Evolutionary conservation across 2,888 invertebrate genomes (phyloP).

Genomic region (Limnephilus marmoratus): DNA sequence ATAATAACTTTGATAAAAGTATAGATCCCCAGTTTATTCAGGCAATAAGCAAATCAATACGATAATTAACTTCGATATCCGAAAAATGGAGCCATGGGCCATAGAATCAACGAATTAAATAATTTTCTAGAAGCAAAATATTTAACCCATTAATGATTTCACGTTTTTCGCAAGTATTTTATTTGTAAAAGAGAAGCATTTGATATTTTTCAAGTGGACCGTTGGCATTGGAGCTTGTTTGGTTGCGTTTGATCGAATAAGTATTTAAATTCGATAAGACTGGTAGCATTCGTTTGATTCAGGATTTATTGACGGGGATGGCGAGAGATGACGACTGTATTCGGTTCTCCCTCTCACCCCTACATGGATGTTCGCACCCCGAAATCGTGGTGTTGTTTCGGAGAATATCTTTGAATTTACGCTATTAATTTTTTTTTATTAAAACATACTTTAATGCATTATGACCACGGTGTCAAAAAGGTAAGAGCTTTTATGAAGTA

Average conservation of each 20-base stretch:
- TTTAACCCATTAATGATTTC: not conserved
- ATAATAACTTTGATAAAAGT: no score
- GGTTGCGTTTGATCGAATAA: constrained; percentile 53
- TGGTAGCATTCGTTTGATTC: constrained; percentile 57
- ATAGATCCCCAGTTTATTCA: no score
- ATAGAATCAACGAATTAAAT: not conserved
- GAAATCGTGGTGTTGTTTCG: not conserved
- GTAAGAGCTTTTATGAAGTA: no score
- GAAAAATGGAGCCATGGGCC: no score
- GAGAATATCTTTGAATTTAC: not conserved
- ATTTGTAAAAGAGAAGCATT: not conserved
- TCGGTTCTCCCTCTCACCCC: constrained; percentile 26
- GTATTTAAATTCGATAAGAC: constrained; percentile 64
- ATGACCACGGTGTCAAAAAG: not conserved
- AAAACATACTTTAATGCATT: not conserved
- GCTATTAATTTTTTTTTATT: not conserved
- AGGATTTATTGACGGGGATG: constrained; percentile 51
- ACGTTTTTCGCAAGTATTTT: not conserved
- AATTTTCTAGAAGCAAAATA: not conserved
- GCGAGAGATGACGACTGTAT: constrained; percentile 53
- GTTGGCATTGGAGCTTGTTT: constrained; percentile 40
- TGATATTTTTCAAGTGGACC: not conserved
- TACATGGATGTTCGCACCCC: constrained; percentile 34
- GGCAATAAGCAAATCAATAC: no score
- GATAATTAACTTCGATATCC: no score